Evolutionary conservation across 2,888 invertebrate genomes (phyloP).

Genomic region (Leptopilina drosophilae): DNA sequence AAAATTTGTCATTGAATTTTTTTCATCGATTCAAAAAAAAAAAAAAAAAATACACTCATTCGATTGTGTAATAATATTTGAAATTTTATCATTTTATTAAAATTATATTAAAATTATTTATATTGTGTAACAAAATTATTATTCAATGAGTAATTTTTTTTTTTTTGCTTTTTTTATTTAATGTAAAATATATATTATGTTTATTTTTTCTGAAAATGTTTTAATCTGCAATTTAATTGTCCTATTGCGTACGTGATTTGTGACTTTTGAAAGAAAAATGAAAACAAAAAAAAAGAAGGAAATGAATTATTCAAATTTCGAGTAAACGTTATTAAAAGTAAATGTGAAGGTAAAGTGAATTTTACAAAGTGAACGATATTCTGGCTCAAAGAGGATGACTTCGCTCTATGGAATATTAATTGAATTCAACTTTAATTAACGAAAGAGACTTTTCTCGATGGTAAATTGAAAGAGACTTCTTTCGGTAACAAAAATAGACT

Average conservation of each 20-base stretch:
- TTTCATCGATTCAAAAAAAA: too few species aligned
- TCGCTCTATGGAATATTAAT: constrained; percentile 3
- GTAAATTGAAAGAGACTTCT: not conserved
- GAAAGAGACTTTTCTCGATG: not conserved
- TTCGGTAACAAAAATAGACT: not conserved
- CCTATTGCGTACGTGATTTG: not conserved
- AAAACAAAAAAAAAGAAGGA: not conserved
- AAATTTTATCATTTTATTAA: too few species aligned
- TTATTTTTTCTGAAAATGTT: too few species aligned
- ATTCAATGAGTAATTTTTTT: too few species aligned
- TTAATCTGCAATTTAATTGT: too few species aligned
- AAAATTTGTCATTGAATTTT: not conserved
- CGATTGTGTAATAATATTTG: too few species aligned
- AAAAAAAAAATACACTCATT: too few species aligned
- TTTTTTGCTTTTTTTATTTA: too few species aligned
- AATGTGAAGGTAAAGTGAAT: not conserved
- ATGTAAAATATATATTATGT: too few species aligned
- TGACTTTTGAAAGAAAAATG: not conserved
- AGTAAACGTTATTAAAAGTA: not conserved
- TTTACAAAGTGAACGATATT: constrained; percentile 2
- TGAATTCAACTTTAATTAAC: constrained; percentile 6
- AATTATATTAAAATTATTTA: too few species aligned
- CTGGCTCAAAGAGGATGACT: not conserved
- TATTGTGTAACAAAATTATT: too few species aligned
- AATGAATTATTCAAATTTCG: not conserved